Evolutionary conservation across 2,797 vertebrate species (phyloP), one percentile per base, ranked within the genome.

Genomic region (Knipowitschia caucasica): DNA sequence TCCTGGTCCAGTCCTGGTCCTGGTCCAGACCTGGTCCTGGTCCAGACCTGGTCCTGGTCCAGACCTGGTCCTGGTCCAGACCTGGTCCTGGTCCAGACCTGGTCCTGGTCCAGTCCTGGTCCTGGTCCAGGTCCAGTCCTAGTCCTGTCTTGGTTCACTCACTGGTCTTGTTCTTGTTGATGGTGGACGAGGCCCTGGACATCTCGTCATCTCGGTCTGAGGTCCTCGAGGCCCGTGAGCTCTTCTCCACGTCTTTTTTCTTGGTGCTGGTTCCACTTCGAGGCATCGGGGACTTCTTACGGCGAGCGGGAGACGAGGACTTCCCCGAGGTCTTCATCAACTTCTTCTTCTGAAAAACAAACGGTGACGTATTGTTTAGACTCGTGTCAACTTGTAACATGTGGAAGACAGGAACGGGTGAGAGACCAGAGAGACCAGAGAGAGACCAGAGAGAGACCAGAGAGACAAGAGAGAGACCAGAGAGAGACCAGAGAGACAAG

Each of bases 231-330:
- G 88, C 76, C 20, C 92, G 91, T 1, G 88, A 89, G 35, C 81
- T 86, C 69, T 92, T 94, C 73, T 95, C 93, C 7, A 69, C 73
- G 21, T 95, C 94, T 71, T 94, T 94, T 73, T 91, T 92, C 81
- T 91, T 95, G 17, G 45, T 20, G 10, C 17, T 6, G 2, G 45
- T 8, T 12, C 9, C 45, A 1, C 26, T 31, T 18, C 45, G 45
- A 14, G 93, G 91, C 55, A 92, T 92, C 8, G 94, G 92, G 14
- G 95, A 93, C 49, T 86, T 89, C 77, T 95, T 99, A 45, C 91
- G 92, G 53, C 93, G 89, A 34, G 88, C 91, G 2, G 95, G 94
- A 1, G 95, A 97, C 1, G 95, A 92, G 64, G 92, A 81, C 78
- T 95, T 96, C 50, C 85, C 88, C 0, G 84, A 88, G 14, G 89